Evolutionary conservation across 2,888 invertebrate species (phyloP).

Genomic region (Sarcophaga carnaria): DNA sequence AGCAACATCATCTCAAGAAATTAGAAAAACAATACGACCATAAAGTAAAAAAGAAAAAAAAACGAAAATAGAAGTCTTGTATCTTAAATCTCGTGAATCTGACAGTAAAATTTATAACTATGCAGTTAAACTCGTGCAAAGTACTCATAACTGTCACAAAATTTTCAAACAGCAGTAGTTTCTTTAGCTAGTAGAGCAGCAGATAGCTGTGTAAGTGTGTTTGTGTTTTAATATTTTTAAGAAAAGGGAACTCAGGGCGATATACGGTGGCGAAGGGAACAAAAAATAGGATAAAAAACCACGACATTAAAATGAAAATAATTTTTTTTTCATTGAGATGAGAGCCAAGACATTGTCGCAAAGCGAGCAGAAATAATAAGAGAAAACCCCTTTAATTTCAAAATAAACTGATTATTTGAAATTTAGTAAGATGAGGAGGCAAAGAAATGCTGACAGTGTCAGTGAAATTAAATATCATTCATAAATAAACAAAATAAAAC

Average conservation of each 20-base stretch:
- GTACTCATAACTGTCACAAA: conserved; percentile 58
- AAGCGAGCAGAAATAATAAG: neutral
- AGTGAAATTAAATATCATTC: conserved; percentile 7
- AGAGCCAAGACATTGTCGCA: neutral
- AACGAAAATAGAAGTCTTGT: too few relatives aligned
- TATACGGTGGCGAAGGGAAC: too few relatives aligned
- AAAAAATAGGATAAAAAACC: conserved; percentile 19
- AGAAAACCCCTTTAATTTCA: conserved; percentile 27
- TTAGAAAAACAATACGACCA: conserved; percentile 23
- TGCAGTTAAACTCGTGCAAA: conserved; percentile 61
- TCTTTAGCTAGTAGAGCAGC: neutral
- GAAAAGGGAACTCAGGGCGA: neutral
- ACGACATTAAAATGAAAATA: too few relatives aligned
- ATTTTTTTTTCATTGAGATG: neutral
- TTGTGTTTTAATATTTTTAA: conserved; percentile 4
- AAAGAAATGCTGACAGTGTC: conserved; percentile 32
- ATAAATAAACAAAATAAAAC: conserved; percentile 5
- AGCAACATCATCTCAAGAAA: neutral
- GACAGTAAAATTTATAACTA: conserved; percentile 57
- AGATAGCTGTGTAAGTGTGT: neutral
- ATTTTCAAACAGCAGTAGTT: conserved; percentile 40
- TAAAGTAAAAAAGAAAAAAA: neutral
- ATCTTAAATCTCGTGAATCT: conserved; percentile 54
- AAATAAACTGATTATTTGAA: conserved; percentile 45
- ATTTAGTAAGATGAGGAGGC: conserved; percentile 3